Percentiles rank a stretch among this genome's conserved stretches.
Conservation (phyloP, 2,797 vertebrate genomes). For the Pangasius sanitwongsei region DNA sequence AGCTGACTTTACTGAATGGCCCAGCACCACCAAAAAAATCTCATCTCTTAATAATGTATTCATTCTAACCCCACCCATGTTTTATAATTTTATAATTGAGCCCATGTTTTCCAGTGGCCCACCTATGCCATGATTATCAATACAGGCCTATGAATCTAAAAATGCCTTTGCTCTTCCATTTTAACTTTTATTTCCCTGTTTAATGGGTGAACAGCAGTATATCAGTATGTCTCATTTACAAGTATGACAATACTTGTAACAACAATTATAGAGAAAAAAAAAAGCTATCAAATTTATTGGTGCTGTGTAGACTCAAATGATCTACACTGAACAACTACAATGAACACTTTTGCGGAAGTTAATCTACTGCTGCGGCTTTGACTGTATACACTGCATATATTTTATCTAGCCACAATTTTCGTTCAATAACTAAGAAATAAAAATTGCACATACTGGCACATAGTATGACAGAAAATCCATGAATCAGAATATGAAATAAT, state of each 20-base stretch:
- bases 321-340: too few species aligned
- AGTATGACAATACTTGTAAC: neutral
- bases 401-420: conserved; percentile 15
- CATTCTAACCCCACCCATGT: neutral
- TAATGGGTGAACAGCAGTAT: neutral
- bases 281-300: neutral
- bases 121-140: neutral
- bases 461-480: conserved; percentile 35
- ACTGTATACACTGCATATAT: neutral
- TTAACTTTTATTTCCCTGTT: neutral
- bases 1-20: neutral
- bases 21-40: neutral
- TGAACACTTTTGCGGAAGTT: neutral
- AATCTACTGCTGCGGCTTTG: conserved; percentile 15
- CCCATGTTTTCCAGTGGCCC: neutral
- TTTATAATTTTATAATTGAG: neutral
- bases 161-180: neutral
- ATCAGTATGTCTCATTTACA: neutral
- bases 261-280: neutral
- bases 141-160: neutral
- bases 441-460: conserved; percentile 28
- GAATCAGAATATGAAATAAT: conserved; percentile 36
- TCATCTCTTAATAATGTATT: neutral
- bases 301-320: neutral
- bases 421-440: conserved; percentile 36